phyloP scores from a whole-genome alignment of 2,797 vertebrate species.

The Hirundo rustica region DNA sequence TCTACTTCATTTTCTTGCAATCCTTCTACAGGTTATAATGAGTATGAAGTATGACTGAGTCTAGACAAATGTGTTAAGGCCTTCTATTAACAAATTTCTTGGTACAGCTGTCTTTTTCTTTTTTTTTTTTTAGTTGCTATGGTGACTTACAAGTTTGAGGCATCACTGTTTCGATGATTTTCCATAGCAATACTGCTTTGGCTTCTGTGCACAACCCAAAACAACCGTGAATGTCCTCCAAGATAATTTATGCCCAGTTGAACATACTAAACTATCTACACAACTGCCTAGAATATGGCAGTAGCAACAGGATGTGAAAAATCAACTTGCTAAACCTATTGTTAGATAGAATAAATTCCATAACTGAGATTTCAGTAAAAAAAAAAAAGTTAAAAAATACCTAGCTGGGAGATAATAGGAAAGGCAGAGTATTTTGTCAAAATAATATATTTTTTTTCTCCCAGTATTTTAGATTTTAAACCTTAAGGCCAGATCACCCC shows the following conservation, averaged over 20 bases:
- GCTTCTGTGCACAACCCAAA: background rate
- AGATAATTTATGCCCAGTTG: constrained; percentile 5
- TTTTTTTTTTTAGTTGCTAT: constrained; percentile 64
- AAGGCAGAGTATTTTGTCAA: background rate
- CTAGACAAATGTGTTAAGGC: constrained; percentile 45
- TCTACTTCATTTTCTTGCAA: background rate
- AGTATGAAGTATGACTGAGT: constrained; percentile 11
- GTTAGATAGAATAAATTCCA: background rate
- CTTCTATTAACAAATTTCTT: constrained; percentile 56
- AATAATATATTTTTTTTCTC: background rate
- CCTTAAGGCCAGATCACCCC: background rate
- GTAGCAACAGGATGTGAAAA: background rate
- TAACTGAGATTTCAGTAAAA: background rate
- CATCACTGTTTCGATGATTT: constrained; percentile 17
- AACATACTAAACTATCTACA: background rate
- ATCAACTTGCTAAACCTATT: background rate
- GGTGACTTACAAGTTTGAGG: constrained; percentile 35
- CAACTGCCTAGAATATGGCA: background rate
- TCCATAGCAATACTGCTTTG: constrained; percentile 39
- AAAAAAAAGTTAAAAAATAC: background rate
- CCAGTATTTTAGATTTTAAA: background rate
- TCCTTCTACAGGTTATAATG: constrained; percentile 4
- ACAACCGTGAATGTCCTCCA: background rate
- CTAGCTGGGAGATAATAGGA: background rate
- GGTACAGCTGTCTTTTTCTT: constrained; percentile 44